phyloP scores from a whole-genome alignment of 2,113 vertebrate species.

The Macquaria ambigua region DNA sequence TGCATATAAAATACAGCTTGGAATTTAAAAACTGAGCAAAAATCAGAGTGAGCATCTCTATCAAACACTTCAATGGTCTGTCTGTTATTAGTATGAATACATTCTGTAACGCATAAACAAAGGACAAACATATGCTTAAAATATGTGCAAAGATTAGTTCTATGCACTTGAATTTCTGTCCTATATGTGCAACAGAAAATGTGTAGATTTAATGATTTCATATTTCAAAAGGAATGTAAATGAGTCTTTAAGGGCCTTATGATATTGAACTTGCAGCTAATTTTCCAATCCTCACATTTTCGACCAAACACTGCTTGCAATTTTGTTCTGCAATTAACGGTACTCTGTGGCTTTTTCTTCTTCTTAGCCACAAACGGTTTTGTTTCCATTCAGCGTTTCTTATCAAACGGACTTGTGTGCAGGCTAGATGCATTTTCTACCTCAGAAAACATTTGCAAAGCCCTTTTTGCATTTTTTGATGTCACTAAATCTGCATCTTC shows the following conservation, averaged over 20 bases:
- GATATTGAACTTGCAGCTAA: background rate
- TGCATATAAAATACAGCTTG: conserved; percentile 40
- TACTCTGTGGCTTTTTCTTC: conserved; percentile 1
- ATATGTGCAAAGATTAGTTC: conserved; percentile 18
- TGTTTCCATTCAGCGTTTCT: conserved; percentile 2
- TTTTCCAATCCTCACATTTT: conserved; percentile 3
- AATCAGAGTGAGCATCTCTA: conserved; percentile 38
- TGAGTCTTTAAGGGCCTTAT: conserved; percentile 1
- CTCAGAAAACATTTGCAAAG: conserved; percentile 2
- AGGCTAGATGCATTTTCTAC: conserved; percentile 3
- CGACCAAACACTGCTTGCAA: background rate
- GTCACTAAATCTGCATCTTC: background rate
- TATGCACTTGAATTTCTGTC: background rate
- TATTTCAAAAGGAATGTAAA: conserved; percentile 8
- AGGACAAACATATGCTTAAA: conserved; percentile 16
- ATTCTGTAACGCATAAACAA: conserved; percentile 12
- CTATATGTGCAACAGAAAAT: background rate
- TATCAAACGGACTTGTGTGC: conserved; percentile 12
- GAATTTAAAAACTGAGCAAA: conserved; percentile 39
- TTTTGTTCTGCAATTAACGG: background rate
- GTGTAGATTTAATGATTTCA: background rate
- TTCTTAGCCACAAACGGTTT: background rate
- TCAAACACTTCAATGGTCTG: conserved; percentile 8
- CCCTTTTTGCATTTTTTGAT: conserved; percentile 21
- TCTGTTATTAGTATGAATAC: conserved; percentile 21